Percentiles rank a stretch among this genome's conserved stretches.
Evolutionary conservation across 2,797 vertebrate genomes (phyloP).

Genomic region (Sternotherus odoratus): DNA sequence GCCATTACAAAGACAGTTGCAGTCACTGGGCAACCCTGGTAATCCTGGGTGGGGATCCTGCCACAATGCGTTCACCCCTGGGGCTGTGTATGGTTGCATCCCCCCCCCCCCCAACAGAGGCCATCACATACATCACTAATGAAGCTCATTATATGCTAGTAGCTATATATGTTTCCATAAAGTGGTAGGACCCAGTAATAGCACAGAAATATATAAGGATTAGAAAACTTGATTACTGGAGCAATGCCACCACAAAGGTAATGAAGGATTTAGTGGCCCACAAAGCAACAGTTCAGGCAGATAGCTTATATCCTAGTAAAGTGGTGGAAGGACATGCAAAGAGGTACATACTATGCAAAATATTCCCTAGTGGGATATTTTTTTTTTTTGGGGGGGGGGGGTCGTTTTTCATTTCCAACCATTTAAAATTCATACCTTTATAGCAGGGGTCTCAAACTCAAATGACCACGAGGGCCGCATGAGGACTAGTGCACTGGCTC

Average conservation of each 20-base stretch:
- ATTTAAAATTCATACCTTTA: constrained; percentile 34
- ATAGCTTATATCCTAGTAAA: not conserved
- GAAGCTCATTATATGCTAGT: not conserved
- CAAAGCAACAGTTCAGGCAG: constrained; percentile 11
- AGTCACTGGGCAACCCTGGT: not conserved
- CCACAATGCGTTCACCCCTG: not conserved
- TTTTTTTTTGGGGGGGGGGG: too few relatives aligned
- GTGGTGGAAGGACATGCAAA: not conserved
- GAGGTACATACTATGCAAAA: constrained; percentile 30
- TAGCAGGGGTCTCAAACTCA: too few relatives aligned
- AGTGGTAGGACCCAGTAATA: not conserved
- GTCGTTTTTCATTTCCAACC: too few relatives aligned
- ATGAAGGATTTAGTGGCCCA: constrained; percentile 23
- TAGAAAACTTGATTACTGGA: not conserved
- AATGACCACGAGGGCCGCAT: too few relatives aligned
- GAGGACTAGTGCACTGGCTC: too few relatives aligned
- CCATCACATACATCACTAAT: constrained; percentile 14
- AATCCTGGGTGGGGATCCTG: not conserved
- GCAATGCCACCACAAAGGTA: constrained; percentile 19
- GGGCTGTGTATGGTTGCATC: not conserved
- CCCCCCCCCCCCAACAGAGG: not conserved
- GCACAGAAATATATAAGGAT: not conserved
- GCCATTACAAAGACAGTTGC: not conserved
- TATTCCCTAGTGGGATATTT: too few relatives aligned
- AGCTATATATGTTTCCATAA: not conserved